Conservation (phyloP, 2,888 invertebrate species). For the Apotomis turbidana region DNA sequence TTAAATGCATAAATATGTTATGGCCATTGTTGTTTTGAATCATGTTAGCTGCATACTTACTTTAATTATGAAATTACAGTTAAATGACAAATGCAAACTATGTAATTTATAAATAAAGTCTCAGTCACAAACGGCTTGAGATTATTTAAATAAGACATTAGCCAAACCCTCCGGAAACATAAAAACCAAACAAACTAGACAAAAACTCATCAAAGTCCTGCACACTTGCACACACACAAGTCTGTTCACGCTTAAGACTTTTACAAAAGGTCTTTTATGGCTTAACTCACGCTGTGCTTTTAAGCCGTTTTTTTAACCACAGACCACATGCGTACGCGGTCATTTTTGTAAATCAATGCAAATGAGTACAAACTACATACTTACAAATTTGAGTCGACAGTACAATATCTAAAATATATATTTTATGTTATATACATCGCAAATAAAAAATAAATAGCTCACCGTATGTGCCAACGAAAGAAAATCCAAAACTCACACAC, state of each 20-base stretch:
- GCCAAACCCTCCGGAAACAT: constrained; percentile 41
- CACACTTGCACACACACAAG: constrained; percentile 46
- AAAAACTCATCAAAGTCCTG: constrained; percentile 45
- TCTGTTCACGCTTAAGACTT: not conserved
- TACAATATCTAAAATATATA: not conserved
- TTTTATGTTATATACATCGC: too few relatives aligned
- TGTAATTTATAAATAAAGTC: not conserved
- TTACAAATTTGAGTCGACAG: not conserved
- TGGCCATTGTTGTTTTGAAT: too few relatives aligned
- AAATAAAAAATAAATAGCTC: too few relatives aligned
- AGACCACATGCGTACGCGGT: not conserved
- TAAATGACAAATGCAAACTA: not conserved
- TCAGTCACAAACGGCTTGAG: not conserved
- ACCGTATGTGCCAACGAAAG: too few relatives aligned
- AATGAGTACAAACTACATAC: not conserved
- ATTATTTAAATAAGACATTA: constrained; percentile 23
- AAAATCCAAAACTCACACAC: not conserved
- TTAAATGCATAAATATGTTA: too few relatives aligned
- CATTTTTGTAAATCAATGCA: not conserved
- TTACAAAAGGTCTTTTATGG: not conserved
- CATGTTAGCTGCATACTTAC: too few relatives aligned
- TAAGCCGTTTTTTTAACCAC: not conserved
- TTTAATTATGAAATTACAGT: not conserved
- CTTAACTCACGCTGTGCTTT: not conserved
- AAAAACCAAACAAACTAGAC: constrained; percentile 40